Evolutionary conservation across 2,888 invertebrate species (phyloP), one percentile per base, ranked within the genome.

Genomic region (Sphaerophoria rueppellii): DNA sequence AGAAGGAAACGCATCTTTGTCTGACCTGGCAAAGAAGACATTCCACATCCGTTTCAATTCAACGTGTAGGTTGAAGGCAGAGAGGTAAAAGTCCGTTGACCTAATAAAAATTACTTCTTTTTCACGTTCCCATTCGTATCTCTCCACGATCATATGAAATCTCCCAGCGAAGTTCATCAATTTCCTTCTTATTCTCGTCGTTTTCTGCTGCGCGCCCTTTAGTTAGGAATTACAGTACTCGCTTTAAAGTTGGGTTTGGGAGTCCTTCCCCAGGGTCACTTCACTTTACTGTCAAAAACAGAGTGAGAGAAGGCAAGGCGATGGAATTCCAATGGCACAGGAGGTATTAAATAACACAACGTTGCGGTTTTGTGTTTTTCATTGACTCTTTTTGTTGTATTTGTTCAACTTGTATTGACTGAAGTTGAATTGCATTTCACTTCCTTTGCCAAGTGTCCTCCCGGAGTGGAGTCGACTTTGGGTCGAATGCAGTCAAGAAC

Each of bases 321-420:
- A 76, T 85, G 80, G 76, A 81, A 85, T 81, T 73, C 65, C 73
- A 43, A 50, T 50, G n/a, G 70, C 70, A 70, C 72, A 63, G 57
- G 73, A 78, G 76, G 81, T 85, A 81, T 85, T 85, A 81, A 85
- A 85, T 85, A 85, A 85, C 85, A 81, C 75, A 75, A 80, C 76
- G 72, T 81, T 85, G 85, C 73, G 85, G 85, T 85, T 83, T 85
- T 77, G 69, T 69, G 48, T 58, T 75, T 60, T 75, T 57, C 67
- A 54, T 58, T 48, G 50, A 43, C 69, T 50, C 61, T 46, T 4
- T 40, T n/a, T 14, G 32, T 54, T 75, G 69, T 70, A 76, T 65
- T 79, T 69, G 76, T 81, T 85, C 69, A 63, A 70, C 76, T 85
- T 80, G 81, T 80, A 81, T 77, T 80, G 75, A 55, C 69, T 65